These are phyloP conservation scores for Indri indri DNA, from an alignment of 2,113 vertebrate species.

Conservation along the genomic window DNA sequence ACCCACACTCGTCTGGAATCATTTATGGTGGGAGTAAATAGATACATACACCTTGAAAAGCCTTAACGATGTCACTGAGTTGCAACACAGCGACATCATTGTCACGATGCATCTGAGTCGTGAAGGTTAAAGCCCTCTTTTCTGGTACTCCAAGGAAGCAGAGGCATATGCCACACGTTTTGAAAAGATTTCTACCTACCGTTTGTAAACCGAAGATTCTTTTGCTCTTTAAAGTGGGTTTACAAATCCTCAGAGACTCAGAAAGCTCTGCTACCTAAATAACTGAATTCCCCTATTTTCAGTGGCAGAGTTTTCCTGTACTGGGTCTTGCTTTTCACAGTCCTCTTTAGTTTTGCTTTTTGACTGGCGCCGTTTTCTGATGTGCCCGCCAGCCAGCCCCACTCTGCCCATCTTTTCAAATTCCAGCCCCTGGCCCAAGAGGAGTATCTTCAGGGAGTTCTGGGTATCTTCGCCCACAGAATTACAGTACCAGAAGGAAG, in stretches of 20 bases:
- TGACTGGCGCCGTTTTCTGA: background rate
- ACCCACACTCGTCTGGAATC: background rate
- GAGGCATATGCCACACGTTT: background rate
- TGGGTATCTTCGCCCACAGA: background rate
- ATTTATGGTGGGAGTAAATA: background rate
- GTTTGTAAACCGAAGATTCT: background rate
- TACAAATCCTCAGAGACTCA: background rate
- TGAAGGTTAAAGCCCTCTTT: background rate
- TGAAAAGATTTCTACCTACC: background rate
- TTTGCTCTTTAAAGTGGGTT: background rate
- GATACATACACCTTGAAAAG: background rate
- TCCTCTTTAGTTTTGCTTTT: background rate
- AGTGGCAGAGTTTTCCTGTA: background rate
- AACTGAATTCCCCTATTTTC: background rate
- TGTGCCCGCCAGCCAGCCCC: background rate
- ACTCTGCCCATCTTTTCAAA: background rate
- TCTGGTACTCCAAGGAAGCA: background rate
- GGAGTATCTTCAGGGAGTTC: background rate
- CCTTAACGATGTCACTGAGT: background rate
- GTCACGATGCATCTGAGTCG: background rate
- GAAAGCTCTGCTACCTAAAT: background rate
- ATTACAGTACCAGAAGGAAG: background rate
- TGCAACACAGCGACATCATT: background rate
- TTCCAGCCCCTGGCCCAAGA: background rate
- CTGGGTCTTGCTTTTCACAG: background rate